Conservation (phyloP, 1,140 invertebrate species). For the Lasioglossum baleicum region DNA sequence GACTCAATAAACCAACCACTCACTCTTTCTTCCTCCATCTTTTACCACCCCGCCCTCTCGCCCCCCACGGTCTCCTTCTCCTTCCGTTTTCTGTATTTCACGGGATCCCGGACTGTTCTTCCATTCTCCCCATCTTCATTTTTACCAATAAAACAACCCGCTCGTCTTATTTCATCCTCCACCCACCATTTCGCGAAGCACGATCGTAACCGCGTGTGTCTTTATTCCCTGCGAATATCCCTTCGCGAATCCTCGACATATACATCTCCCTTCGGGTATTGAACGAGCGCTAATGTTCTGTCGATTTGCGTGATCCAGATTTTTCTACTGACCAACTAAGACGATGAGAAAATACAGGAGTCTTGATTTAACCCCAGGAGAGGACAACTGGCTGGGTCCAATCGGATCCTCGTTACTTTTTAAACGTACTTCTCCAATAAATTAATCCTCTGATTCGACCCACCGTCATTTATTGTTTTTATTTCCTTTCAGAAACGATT, state of each 20-base stretch:
- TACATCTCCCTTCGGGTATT: too few species aligned
- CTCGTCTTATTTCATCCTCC: constrained; percentile 10
- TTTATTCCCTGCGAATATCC: constrained; percentile 19
- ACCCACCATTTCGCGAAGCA: not conserved
- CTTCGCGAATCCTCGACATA: not conserved
- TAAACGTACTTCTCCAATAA: too few species aligned
- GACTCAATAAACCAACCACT: constrained; percentile 78
- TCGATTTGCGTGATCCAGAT: too few species aligned
- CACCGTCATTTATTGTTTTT: too few species aligned
- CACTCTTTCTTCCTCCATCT: constrained; percentile 70
- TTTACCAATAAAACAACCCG: constrained; percentile 37
- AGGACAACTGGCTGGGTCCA: too few species aligned
- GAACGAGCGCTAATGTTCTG: too few species aligned
- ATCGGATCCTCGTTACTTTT: too few species aligned
- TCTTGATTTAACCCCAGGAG: too few species aligned
- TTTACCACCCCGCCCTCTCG: constrained; percentile 32
- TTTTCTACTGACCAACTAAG: too few species aligned
- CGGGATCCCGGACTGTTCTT: constrained; percentile 7
- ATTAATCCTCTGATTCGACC: too few species aligned
- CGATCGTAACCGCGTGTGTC: not conserved
- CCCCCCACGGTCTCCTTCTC: constrained; percentile 27
- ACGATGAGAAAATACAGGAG: too few species aligned
- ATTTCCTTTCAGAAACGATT: too few species aligned
- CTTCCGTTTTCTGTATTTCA: not conserved
- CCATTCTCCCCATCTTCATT: constrained; percentile 7